A percentile compares a stretch with the other conserved stretches of the same genome.
Evolutionary conservation across 2,888 invertebrate species (phyloP).

Genomic region (Trissoscelio sp.): DNA sequence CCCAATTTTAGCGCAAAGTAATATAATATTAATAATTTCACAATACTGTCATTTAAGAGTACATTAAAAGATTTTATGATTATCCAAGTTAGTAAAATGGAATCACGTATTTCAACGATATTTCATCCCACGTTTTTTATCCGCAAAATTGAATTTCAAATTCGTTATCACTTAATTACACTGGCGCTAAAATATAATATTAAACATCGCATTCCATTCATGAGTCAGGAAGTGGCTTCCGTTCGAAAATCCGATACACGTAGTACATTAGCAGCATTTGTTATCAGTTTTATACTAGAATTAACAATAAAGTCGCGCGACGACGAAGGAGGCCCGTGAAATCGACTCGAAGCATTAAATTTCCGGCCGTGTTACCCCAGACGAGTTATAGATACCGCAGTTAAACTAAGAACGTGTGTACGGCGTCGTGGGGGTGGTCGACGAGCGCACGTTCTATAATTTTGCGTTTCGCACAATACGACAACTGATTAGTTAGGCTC

Average conservation of each 20-base stretch:
- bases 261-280: conserved; percentile 22
- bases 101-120: not conserved
- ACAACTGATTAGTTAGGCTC: conserved; percentile 63
- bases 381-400: conserved; percentile 53
- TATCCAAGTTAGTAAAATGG: not conserved
- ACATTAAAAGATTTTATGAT: no score
- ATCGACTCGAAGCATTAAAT: conserved; percentile 57
- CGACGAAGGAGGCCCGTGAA: conserved; percentile 33
- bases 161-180: conserved; percentile 49
- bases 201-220: conserved; percentile 31
- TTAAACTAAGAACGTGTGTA: conserved; percentile 49
- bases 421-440: conserved; percentile 13
- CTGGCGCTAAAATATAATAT: conserved; percentile 24
- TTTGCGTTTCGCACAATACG: conserved; percentile 62
- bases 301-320: conserved; percentile 58
- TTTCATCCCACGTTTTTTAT: not conserved
- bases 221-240: conserved; percentile 42
- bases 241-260: conserved; percentile 38
- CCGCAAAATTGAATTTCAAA: conserved; percentile 22
- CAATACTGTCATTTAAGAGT: no score
- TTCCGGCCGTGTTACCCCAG: conserved; percentile 37
- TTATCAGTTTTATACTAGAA: conserved; percentile 65
- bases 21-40: no score
- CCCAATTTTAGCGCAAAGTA: no score
- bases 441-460: conserved; percentile 48